Base-by-base conservation (phyloP, 2,113 vertebrate genomes). In the Todiramphus chloris region DNA sequence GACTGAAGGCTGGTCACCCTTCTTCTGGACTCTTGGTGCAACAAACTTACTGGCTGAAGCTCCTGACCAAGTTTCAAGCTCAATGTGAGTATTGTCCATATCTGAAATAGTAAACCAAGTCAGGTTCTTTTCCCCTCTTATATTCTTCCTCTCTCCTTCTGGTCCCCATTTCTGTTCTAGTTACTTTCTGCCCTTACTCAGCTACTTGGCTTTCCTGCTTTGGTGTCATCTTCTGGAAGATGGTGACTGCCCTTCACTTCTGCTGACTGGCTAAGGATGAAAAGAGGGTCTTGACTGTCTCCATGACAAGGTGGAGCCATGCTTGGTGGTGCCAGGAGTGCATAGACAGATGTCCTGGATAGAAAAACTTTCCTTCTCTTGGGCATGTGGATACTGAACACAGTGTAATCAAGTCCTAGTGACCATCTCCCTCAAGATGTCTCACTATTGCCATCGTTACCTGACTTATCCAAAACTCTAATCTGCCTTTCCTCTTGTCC, bases 381-480 rank as follows among this genome's bases (percentile, higher is more conserved):
- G 13, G 23, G 6, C 21, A 2, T 28, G 7, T 23, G 56, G 31
- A 31, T 84, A 50, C 14, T 44, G 16, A 53, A n/a, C 21, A 46
- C 8, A n/a, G 30, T 1, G 0, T 13, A 16, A 19, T 31, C 13
- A 19, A 25, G 28, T 39, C 48, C 60, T 63, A 24, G 14, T 31
- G 43, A 44, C 53, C 10, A 9, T 3, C 39, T 37, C 46, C 31
- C 14, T 35, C 1, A 1, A 33, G 56, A n/a, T 7, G 16, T 31
- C 19, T 76, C 18, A 23, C 8, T 4, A 1, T 50, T 13, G 37
- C 20, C 18, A 39, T 44, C 0, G 0, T 27, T 62, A 56, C 23
- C 44, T 13, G 33, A n/a, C 46, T 59, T 69, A 59, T 41, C 37
- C 9, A 31, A 55, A 81, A 33, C 5, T 66, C n/a, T 88, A 27